Base-by-base conservation (phyloP, 2,113 vertebrate species). In the Galeopterus variegatus region DNA sequence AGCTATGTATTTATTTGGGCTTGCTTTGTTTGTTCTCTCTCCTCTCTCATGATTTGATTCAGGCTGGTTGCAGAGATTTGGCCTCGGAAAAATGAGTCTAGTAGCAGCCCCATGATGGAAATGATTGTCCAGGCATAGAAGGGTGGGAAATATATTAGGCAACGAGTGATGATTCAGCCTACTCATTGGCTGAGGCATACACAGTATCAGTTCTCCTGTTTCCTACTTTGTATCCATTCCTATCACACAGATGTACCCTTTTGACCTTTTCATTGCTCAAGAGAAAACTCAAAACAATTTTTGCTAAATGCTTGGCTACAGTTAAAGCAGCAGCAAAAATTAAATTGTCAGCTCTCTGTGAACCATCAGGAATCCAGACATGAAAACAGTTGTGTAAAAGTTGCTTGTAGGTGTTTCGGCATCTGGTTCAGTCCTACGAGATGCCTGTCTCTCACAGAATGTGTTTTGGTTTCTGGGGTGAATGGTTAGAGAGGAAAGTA, bases 211-310 rank as follows among this genome's bases (percentile, higher is more conserved):
- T 56, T 50, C 21, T 93, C 18, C 69, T 23, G 1, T 67, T 85
- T 79, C 24, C 28, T 73, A 3, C 65, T 85, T 93, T 72, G 76
- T 86, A 33, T 77, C 72, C 52, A 14, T 90, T 92, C 58, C 65
- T 82, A 8, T 85, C 65, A 41, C n/a, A 69, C 36, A 76, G 6
- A 24, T 58, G 54, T 19, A 64, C 36, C 23, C 58, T 85, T 94
- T 73, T 69, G 90, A 88, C 52, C 72, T 88, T 93, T 73, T 85
- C 54, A 21, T 88, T 97, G 73, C 69, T 76, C 10, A 56, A 80
- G 87, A 88, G 76, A 91, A 50, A 84, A 65, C 23, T 41, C 14
- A 88, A 36, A 67, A 64, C 58, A 67, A 18, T 88, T 84, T 94
- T 95, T 92, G 36, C 60, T 90, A 36, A 95, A 88, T 72, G 58